phyloP scores from a whole-genome alignment of 2,797 vertebrate genomes.

The Danio kyathit region DNA sequence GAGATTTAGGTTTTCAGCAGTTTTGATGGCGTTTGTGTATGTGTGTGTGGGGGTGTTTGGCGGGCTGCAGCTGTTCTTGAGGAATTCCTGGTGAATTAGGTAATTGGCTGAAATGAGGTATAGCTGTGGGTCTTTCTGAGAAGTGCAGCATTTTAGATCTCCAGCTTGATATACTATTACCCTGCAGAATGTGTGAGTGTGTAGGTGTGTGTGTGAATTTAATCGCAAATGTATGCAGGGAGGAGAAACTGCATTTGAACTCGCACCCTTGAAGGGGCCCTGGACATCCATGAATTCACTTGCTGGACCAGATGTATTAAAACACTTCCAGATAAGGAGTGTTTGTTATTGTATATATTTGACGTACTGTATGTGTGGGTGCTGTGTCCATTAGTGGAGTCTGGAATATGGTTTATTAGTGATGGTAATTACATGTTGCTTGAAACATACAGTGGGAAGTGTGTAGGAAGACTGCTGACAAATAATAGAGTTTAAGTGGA shows the following conservation, averaged over 20 bases:
- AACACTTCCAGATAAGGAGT: no score
- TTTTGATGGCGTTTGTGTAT: background rate
- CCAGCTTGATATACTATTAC: slow-evolving; percentile 27
- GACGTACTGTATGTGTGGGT: no score
- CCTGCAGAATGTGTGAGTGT: background rate
- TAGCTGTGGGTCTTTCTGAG: slow-evolving; percentile 38
- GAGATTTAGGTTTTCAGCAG: background rate
- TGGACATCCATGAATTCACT: background rate
- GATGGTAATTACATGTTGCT: no score
- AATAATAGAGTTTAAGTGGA: no score
- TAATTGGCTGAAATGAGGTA: slow-evolving; percentile 60
- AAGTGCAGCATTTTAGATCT: slow-evolving; percentile 32
- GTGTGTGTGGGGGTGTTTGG: slow-evolving; percentile 25
- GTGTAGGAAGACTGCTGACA: no score
- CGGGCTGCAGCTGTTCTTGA: slow-evolving; percentile 59
- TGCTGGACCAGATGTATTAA: background rate
- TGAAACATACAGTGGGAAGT: no score
- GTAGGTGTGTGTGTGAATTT: slow-evolving; percentile 6
- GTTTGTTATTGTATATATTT: no score
- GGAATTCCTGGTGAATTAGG: slow-evolving; percentile 69
- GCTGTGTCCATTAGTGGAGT: no score
- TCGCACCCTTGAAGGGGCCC: background rate
- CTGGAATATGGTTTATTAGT: no score
- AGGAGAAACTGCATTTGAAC: background rate
- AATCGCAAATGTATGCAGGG: background rate